phyloP scores from a whole-genome alignment of 2,113 vertebrate genomes.

The Upupa epops region DNA sequence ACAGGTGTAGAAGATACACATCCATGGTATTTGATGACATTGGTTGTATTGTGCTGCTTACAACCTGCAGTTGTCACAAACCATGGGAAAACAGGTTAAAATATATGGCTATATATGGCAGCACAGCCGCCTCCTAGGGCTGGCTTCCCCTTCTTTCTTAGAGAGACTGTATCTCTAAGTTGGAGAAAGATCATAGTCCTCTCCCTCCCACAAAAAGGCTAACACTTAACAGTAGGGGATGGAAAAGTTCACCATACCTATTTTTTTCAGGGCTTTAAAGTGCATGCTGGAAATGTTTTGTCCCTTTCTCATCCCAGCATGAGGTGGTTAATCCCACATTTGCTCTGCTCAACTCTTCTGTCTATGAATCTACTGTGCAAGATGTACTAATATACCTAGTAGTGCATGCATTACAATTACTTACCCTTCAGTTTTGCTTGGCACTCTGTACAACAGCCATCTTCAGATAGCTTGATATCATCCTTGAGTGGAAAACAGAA shows the following conservation, averaged over 20 bases:
- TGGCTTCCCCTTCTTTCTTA: not conserved
- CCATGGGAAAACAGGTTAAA: not conserved
- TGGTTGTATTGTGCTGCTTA: not conserved
- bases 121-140: not conserved
- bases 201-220: not conserved
- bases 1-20: constrained; percentile 66
- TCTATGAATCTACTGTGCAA: not conserved
- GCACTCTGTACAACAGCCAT: constrained; percentile 72
- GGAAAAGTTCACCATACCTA: not conserved
- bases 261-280: not conserved
- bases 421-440: not conserved
- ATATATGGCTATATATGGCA: not conserved
- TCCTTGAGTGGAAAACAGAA: constrained; percentile 45
- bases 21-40: constrained; percentile 18
- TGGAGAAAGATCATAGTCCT: not conserved
- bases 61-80: constrained; percentile 17
- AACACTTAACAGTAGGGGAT: not conserved
- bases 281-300: not conserved
- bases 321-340: not conserved
- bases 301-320: not conserved
- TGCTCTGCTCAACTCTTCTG: not conserved
- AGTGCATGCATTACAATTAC: not conserved
- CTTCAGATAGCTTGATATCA: not conserved
- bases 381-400: not conserved
- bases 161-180: not conserved